Evolutionary conservation across 2,113 vertebrate species (phyloP).

Genomic region (Eretmochelys imbricata): DNA sequence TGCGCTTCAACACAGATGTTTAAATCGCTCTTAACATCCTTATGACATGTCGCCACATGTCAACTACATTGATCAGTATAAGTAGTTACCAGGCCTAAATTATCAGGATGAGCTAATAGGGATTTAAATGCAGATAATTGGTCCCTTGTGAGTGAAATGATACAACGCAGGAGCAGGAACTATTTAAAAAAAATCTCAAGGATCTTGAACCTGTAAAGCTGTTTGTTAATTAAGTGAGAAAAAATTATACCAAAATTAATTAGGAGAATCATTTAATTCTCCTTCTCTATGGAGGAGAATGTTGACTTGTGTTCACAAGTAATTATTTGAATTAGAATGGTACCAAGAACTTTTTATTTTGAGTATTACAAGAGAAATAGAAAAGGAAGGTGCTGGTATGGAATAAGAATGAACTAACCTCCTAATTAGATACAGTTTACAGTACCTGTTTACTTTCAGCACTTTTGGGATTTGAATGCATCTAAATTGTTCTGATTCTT

Average conservation of each 20-base stretch:
- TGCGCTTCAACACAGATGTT: background rate
- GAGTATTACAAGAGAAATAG: background rate
- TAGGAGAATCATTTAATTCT: background rate
- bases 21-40: background rate
- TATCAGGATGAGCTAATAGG: background rate
- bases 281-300: background rate
- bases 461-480: background rate
- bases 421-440: background rate
- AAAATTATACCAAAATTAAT: background rate
- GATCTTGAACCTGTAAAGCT: background rate
- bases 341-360: background rate
- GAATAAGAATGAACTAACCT: background rate
- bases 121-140: background rate
- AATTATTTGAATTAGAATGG: background rate
- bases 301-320: background rate
- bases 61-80: background rate
- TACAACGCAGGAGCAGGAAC: background rate
- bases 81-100: background rate
- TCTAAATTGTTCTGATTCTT: background rate
- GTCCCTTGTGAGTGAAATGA: background rate
- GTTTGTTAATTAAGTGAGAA: background rate
- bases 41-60: background rate
- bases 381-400: background rate
- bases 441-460: background rate
- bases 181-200: background rate